A percentile compares a stretch with the other conserved stretches of the same genome.
phyloP scores from a whole-genome alignment of 2,888 invertebrate genomes.

The Julus scanicus region DNA sequence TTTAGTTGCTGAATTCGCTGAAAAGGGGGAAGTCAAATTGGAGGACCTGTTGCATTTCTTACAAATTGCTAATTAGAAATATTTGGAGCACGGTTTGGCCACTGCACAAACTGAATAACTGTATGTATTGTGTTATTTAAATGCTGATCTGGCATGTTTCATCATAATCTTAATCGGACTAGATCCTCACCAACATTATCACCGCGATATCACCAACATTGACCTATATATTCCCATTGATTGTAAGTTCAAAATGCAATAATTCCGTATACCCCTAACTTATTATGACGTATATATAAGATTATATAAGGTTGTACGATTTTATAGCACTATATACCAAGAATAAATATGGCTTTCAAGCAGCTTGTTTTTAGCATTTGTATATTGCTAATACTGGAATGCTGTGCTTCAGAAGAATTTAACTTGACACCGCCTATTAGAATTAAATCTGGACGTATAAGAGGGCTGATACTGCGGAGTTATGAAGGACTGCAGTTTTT shows the following conservation, averaged over 20 bases:
- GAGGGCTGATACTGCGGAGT: background rate
- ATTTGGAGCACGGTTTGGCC: too few relatives aligned
- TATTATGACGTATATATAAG: background rate
- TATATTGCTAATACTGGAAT: background rate
- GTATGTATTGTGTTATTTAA: too few relatives aligned
- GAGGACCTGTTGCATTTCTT: too few relatives aligned
- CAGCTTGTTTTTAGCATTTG: background rate
- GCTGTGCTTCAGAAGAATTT: background rate
- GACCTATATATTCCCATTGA: too few relatives aligned
- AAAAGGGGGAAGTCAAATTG: too few relatives aligned
- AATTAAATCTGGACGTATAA: background rate
- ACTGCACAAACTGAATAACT: too few relatives aligned
- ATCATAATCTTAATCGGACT: too few relatives aligned
- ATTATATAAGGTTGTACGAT: background rate
- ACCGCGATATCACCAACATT: too few relatives aligned
- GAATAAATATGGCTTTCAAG: background rate
- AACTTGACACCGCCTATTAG: background rate
- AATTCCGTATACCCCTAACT: background rate
- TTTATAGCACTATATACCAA: background rate
- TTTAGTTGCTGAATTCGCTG: too few relatives aligned
- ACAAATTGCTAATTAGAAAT: too few relatives aligned
- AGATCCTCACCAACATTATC: too few relatives aligned
- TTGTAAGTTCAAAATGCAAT: background rate
- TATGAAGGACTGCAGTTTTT: background rate
- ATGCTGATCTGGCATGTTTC: too few relatives aligned